Conservation (phyloP, 2,888 invertebrate species). For the Eilema sororculum region DNA sequence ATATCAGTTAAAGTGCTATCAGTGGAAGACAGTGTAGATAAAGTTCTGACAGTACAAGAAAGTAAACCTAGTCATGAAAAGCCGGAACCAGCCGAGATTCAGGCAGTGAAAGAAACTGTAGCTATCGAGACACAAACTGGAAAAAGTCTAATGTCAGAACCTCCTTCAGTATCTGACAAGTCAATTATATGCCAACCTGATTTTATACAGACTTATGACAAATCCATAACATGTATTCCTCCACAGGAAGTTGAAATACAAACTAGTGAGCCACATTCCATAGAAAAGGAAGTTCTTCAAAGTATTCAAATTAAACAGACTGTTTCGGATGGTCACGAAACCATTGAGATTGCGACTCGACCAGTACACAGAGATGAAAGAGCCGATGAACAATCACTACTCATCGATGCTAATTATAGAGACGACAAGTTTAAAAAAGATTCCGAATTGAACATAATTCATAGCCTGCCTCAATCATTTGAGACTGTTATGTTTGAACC, state of each 20-base stretch:
- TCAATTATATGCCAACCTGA: constrained; percentile 78
- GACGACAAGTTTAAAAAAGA: constrained; percentile 84
- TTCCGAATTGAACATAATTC: constrained; percentile 91
- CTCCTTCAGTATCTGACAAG: constrained; percentile 76
- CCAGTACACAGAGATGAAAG: constrained; percentile 82
- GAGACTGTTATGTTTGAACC: constrained; percentile 94
- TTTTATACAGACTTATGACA: constrained; percentile 76
- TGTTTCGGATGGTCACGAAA: constrained; percentile 89
- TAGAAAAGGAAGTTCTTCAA: constrained; percentile 85
- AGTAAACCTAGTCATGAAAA: constrained; percentile 58
- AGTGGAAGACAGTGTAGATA: constrained; percentile 51
- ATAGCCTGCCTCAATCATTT: constrained; percentile 91
- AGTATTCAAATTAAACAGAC: constrained; percentile 90
- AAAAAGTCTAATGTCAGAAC: constrained; percentile 84
- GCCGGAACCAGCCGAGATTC: constrained; percentile 42
- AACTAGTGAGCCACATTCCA: constrained; percentile 84
- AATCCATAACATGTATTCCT: constrained; percentile 83
- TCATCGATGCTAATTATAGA: constrained; percentile 91
- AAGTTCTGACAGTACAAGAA: constrained; percentile 57
- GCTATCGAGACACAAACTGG: constrained; percentile 90
- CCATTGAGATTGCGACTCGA: constrained; percentile 90
- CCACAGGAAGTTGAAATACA: constrained; percentile 89
- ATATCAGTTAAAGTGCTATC: constrained; percentile 51
- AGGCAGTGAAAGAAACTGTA: constrained; percentile 55
- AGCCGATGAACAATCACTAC: constrained; percentile 87